Base-by-base conservation (phyloP, 1,140 invertebrate species). In the Panonychus citri region DNA sequence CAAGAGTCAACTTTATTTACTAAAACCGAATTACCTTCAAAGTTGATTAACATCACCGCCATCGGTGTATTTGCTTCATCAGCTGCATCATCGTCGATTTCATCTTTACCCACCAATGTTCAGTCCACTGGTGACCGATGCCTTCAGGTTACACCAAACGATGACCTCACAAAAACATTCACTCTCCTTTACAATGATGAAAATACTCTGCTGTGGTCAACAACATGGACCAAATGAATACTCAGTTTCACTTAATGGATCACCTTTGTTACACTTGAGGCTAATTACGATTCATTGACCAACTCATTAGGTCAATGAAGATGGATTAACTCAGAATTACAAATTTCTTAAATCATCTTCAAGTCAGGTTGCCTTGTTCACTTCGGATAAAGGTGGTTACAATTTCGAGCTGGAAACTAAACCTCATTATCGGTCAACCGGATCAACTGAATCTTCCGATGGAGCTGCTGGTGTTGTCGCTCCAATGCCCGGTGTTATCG, bases 401-500 rank as follows among this genome's bases (percentile, higher is more conserved):
- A 13, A 21, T 21, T 39, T 53, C 7, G 25, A 53, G 17, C n/a
- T 53, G 10, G 34, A 53, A 21, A 21, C 27, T 2, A 53, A 34
- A 37, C 5, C 24, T 17, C 49, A 15, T 19, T 26, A 17, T 43
- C 21, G 21, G 5, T 19, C 21, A 2, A 43, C 5, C 17, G 42
- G 21, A 43, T 43, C 12, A 34, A 12, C 30, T 7, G 30, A 34
- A 7, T 5, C 30, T 34, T 5, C 30, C 12, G 30, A 34, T 34
- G 30, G 30, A 12, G 30, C 30, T 34, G 5, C 30, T 0, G 30
- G 30, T 34, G 5, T 34, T 7, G 12, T 12, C 12, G 83, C 90
- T 25, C 91, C 94, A 7, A 97, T 97, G 79, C 91, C 93, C 1
- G 94, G 94, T 17, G 79, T 95, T 17, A 73, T 98, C 21, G 89